A percentile compares a stretch with the other conserved stretches of the same genome.
These are phyloP conservation scores for Oreohelix idahoensis DNA, from an alignment of 1,140 invertebrate genomes.

Conservation along the genomic window DNA sequence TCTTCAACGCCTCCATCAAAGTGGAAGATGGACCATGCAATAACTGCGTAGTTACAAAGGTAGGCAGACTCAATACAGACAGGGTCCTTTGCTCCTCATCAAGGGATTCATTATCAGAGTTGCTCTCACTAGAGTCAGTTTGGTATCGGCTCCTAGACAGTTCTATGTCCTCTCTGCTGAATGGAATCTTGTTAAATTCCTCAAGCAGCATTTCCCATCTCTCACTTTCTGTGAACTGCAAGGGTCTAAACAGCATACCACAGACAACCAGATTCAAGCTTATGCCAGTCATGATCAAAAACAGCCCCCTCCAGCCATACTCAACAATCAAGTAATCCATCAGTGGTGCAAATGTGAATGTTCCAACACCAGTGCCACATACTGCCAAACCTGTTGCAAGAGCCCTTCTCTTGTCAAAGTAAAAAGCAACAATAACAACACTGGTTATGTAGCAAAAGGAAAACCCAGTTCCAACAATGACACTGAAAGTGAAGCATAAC, in stretches of 20 bases:
- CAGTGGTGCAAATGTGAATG: conserved; percentile 69
- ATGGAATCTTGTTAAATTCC: conserved; percentile 62
- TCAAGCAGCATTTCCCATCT: conserved; percentile 55
- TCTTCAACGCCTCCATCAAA: conserved; percentile 51
- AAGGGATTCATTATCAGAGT: conserved; percentile 32
- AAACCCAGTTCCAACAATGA: conserved; percentile 88
- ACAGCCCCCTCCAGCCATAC: conserved; percentile 75
- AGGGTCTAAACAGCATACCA: conserved; percentile 85
- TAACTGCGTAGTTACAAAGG: conserved; percentile 53
- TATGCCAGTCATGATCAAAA: conserved; percentile 86
- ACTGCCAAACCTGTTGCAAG: conserved; percentile 90
- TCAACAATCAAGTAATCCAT: conserved; percentile 64
- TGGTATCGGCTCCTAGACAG: conserved; percentile 33
- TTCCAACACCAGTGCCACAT: conserved; percentile 72
- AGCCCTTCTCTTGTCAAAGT: conserved; percentile 92
- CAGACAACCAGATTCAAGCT: conserved; percentile 85
- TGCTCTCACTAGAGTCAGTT: conserved; percentile 42
- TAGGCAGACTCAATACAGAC: conserved; percentile 62
- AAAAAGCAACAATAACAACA: conserved; percentile 83
- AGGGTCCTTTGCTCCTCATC: conserved; percentile 52
- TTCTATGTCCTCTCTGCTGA: conserved; percentile 40
- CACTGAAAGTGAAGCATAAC: conserved; percentile 87
- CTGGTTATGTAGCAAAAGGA: conserved; percentile 88
- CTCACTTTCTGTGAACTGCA: conserved; percentile 73
- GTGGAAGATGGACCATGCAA: conserved; percentile 49